Conservation (phyloP, 64 coral and sea anemone species). For the Pachyseris speciosa region DNA sequence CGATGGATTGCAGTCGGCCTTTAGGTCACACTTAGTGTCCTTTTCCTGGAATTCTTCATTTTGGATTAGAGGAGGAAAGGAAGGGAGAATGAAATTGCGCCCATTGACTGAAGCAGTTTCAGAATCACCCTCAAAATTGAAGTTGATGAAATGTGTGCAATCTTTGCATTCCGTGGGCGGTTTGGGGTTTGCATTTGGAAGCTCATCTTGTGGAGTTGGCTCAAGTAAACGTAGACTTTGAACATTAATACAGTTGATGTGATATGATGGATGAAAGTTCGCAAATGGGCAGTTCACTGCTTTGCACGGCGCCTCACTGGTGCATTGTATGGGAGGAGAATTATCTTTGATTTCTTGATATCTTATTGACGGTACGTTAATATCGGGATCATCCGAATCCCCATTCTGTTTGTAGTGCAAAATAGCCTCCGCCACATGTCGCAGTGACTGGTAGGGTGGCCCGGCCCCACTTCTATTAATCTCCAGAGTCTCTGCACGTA, state of each 20-base stretch:
- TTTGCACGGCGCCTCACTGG: not conserved
- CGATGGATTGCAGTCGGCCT: not conserved
- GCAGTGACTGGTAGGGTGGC: slow-evolving; percentile 30
- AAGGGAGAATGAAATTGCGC: slow-evolving; percentile 57
- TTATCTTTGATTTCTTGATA: not conserved
- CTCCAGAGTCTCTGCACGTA: slow-evolving; percentile 54
- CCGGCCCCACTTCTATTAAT: not conserved
- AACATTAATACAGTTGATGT: slow-evolving; percentile 49
- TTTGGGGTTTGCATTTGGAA: slow-evolving; percentile 28
- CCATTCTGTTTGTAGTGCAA: slow-evolving; percentile 27
- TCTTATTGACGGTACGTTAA: not conserved
- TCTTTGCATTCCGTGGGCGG: not conserved
- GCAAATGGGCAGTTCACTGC: slow-evolving; percentile 81
- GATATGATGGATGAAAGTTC: not conserved
- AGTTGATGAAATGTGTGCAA: slow-evolving; percentile 59
- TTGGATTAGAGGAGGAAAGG: slow-evolving; percentile 47
- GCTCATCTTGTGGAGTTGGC: slow-evolving; percentile 15
- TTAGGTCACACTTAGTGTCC: slow-evolving; percentile 25
- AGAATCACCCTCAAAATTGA: slow-evolving; percentile 56
- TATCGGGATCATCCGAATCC: not conserved
- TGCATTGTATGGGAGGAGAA: not conserved
- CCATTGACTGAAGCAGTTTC: slow-evolving; percentile 44
- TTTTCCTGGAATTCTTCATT: slow-evolving; percentile 14
- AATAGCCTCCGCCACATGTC: slow-evolving; percentile 56
- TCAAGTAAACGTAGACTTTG: slow-evolving; percentile 27